Conservation (phyloP, 2,797 vertebrate genomes). For the Gymnothorax reevesii region DNA sequence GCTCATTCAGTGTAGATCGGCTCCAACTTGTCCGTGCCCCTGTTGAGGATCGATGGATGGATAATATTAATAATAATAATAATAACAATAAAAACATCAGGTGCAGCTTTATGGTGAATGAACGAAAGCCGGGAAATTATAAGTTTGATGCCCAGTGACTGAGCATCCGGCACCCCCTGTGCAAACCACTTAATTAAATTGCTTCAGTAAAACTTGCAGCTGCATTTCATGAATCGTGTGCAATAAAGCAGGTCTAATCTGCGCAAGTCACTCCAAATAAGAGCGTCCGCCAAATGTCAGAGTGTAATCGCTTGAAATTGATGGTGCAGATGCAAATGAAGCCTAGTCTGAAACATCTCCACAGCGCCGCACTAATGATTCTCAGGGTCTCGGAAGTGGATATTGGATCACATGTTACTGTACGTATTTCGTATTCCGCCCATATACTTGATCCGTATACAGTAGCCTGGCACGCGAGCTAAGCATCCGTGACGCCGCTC, state of each 20-base stretch:
- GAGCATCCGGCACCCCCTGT: too few species aligned
- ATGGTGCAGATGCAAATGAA: background rate
- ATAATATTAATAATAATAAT: too few species aligned
- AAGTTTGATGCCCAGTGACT: too few species aligned
- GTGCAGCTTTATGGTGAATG: too few species aligned
- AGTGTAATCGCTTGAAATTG: background rate
- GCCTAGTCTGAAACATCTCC: background rate
- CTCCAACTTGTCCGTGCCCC: too few species aligned
- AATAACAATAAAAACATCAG: too few species aligned
- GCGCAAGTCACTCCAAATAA: background rate
- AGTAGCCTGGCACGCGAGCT: conserved; percentile 1
- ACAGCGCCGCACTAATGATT: background rate
- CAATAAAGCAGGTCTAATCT: background rate
- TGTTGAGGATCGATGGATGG: too few species aligned
- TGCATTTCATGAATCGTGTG: background rate
- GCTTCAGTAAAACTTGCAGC: background rate
- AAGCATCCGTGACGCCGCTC: conserved; percentile 55
- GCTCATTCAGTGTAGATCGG: too few species aligned
- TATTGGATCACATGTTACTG: background rate
- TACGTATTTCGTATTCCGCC: background rate
- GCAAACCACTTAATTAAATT: background rate
- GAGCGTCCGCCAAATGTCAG: background rate
- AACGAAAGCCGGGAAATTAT: too few species aligned
- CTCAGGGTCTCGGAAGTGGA: background rate
- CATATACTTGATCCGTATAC: background rate